These are phyloP conservation scores for Erannis defoliaria DNA, from an alignment of 2,888 invertebrate species.

Conservation along the genomic window DNA sequence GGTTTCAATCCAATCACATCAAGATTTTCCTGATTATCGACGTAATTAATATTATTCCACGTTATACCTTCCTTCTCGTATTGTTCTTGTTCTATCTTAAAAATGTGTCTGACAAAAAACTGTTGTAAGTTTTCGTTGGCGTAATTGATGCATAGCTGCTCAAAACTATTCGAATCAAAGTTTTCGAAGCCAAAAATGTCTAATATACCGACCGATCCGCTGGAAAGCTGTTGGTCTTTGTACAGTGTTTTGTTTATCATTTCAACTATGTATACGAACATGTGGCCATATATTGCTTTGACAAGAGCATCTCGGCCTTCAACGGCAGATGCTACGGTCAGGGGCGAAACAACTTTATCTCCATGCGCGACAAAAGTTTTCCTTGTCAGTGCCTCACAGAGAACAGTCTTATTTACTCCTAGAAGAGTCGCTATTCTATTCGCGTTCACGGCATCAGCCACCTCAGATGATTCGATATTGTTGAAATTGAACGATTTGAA, in stretches of 20 bases:
- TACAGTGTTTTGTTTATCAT: conserved; percentile 95
- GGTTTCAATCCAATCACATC: conserved; percentile 95
- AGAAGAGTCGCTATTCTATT: conserved; percentile 90
- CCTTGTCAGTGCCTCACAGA: conserved; percentile 93
- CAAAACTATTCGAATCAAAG: conserved; percentile 96
- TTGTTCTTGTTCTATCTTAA: conserved; percentile 98
- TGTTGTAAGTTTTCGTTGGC: conserved; percentile 99
- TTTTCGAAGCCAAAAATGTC: conserved; percentile 99
- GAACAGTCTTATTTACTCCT: conserved; percentile 89
- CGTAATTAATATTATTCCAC: conserved; percentile 96
- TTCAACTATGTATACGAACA: conserved; percentile 95
- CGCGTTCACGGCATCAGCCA: conserved; percentile 90
- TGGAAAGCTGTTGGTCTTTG: conserved; percentile 86
- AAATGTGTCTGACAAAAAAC: conserved; percentile 98
- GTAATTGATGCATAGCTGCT: conserved; percentile 98
- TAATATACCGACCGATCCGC: conserved; percentile 94
- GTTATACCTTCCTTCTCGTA: conserved; percentile 96
- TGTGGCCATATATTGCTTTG: conserved; percentile 96
- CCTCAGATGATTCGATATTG: conserved; percentile 95
- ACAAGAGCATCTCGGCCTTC: conserved; percentile 97
- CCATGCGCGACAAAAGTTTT: conserved; percentile 95
- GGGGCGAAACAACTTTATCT: conserved; percentile 91
- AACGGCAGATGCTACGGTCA: conserved; percentile 91
- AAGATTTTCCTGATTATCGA: conserved; percentile 96
- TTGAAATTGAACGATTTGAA: conserved; percentile 91